Evolutionary conservation across 2,888 invertebrate species (phyloP), one percentile per base, ranked within the genome.

Genomic region (Odontomyia ornata): DNA sequence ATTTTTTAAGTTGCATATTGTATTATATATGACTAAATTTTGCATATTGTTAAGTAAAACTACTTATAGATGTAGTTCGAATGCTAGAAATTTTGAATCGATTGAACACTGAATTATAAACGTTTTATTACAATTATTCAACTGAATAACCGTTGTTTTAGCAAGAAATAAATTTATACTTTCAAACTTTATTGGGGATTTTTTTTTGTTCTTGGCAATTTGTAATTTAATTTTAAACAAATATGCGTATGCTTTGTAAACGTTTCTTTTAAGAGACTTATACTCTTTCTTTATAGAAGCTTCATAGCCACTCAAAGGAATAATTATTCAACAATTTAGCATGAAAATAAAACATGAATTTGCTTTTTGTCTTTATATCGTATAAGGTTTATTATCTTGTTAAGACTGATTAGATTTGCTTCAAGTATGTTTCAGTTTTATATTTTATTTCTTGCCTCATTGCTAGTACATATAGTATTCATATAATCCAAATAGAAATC

Each of bases 31-130:
- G 69, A 73, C 60, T 73, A 73, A 57, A 47, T 57, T n/a, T 36
- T 72, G 21, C 28, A 72, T 72, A 56, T n/a, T 72, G 60, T 36
- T 36, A 73, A 73, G 43, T 73, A 57, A 73, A 57, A 73, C 60
- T 73, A 73, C 43, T 36, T 36, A 36, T 57, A 43, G 1, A 73
- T 28, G 73, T 60, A 60, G 73, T 73, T 13, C 73, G 73, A 57
- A 57, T 23, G 43, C 47, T 69, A 27, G 69, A 47, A 69, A 69
- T 47, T 46, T 47, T 21, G 47, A 69, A 69, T 69, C 47, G 47
- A 23, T 47, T 69, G 69, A 69, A 65, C 30, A 65, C 18, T 52
- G 15, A 52, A n/a, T n/a, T n/a, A n/a, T n/a, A n/a, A n/a, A n/a
- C n/a, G n/a, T n/a, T n/a, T n/a, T n/a, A n/a, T n/a, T n/a, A n/a